Percentiles rank a stretch among this genome's conserved stretches.
Evolutionary conservation across 2,113 vertebrate genomes (phyloP).

Genomic region (Bostrychus sinensis): DNA sequence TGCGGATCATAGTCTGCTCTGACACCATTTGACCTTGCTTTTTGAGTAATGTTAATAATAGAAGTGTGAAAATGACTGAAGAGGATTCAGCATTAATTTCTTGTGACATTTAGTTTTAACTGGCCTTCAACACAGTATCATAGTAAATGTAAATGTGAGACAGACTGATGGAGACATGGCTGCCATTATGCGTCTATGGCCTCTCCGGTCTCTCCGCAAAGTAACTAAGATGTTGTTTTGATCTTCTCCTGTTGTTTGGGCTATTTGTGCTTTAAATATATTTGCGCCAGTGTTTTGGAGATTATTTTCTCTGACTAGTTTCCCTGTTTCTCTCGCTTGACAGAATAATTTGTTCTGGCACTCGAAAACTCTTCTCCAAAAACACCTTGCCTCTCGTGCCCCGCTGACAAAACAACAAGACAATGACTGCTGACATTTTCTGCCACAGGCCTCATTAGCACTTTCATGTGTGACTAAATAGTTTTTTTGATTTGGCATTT

Average conservation of each 20-base stretch:
- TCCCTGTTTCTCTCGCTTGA: slow-evolving; percentile 42
- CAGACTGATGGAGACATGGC: too few relatives aligned
- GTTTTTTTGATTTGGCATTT: slow-evolving; percentile 23
- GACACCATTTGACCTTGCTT: too few relatives aligned
- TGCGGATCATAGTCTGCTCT: too few relatives aligned
- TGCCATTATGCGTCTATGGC: too few relatives aligned
- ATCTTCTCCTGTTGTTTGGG: slow-evolving; percentile 14
- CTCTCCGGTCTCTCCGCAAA: too few relatives aligned
- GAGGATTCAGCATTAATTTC: too few relatives aligned
- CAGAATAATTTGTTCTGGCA: slow-evolving; percentile 59
- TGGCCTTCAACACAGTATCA: too few relatives aligned
- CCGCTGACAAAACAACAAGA: slow-evolving; percentile 52
- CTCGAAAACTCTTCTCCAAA: slow-evolving; percentile 33
- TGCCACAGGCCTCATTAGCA: slow-evolving; percentile 68
- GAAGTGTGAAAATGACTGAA: too few relatives aligned
- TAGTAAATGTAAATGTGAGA: too few relatives aligned
- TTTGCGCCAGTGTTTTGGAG: slow-evolving; percentile 34
- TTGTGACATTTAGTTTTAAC: too few relatives aligned
- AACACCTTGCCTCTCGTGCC: slow-evolving; percentile 41
- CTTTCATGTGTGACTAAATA: slow-evolving; percentile 58
- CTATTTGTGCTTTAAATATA: slow-evolving; percentile 66
- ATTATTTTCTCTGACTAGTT: slow-evolving; percentile 44
- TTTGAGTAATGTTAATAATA: too few relatives aligned
- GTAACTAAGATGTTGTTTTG: slow-evolving; percentile 48
- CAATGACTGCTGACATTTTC: slow-evolving; percentile 58